Evolutionary conservation across 2,797 vertebrate species (phyloP).

Genomic region (Leuciscus waleckii): DNA sequence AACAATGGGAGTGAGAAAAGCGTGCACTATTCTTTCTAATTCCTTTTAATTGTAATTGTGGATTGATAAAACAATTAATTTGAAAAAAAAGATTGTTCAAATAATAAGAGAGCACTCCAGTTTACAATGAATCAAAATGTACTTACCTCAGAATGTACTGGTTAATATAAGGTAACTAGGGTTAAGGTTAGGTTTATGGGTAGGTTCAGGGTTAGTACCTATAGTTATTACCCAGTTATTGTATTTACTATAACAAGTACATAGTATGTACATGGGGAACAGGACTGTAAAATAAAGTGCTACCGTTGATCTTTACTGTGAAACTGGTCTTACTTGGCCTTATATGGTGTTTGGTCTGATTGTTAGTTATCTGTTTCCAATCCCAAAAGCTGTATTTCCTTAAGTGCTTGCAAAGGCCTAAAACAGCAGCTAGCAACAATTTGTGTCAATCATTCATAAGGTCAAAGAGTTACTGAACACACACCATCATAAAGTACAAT

Average conservation of each 20-base stretch:
- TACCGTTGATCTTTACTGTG: neutral
- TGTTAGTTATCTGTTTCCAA: neutral
- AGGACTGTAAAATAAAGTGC: too few species aligned
- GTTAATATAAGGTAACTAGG: too few species aligned
- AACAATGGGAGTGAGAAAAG: neutral
- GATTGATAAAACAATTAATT: neutral
- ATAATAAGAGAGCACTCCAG: neutral
- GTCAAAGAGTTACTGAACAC: slow-evolving; percentile 39
- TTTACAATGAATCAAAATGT: neutral
- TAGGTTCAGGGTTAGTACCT: neutral
- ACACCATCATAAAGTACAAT: slow-evolving; percentile 27
- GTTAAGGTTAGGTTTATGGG: too few species aligned
- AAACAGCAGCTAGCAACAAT: neutral
- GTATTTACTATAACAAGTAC: neutral
- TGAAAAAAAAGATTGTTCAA: too few species aligned
- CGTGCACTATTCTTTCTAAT: neutral
- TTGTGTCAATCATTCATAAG: slow-evolving; percentile 21
- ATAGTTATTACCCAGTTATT: neutral
- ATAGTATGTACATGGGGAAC: neutral
- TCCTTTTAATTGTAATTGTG: neutral
- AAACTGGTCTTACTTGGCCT: neutral
- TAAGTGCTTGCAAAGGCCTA: slow-evolving; percentile 1
- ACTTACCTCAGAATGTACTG: too few species aligned
- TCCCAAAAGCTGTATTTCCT: slow-evolving; percentile 12
- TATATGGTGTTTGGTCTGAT: neutral